Conservation (phyloP, 2,888 invertebrate genomes). For the Ellobium chinense region DNA sequence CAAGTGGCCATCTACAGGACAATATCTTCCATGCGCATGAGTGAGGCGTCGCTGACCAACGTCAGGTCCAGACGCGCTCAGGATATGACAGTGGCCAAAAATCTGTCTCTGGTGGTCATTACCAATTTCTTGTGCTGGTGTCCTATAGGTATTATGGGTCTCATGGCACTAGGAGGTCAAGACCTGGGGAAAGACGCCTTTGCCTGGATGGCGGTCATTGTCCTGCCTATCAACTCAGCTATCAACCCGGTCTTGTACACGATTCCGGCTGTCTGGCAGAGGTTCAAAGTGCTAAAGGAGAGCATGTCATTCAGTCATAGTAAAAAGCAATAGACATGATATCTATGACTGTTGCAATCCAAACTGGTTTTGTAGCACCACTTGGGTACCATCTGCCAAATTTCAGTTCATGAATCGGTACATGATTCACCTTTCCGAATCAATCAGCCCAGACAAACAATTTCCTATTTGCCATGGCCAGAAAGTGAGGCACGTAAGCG, state of each 20-base stretch:
- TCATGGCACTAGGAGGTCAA: background rate
- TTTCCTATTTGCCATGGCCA: no score
- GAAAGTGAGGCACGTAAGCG: no score
- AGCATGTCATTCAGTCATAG: no score
- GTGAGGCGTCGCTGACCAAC: background rate
- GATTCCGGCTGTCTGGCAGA: no score
- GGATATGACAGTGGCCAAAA: slow-evolving; percentile 62
- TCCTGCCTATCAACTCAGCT: slow-evolving; percentile 9
- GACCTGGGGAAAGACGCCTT: background rate
- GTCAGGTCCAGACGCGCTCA: slow-evolving; percentile 46
- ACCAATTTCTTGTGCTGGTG: slow-evolving; percentile 72
- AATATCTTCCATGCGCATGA: slow-evolving; percentile 1
- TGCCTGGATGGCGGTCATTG: slow-evolving; percentile 1
- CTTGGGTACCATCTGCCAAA: no score
- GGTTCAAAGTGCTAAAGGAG: no score
- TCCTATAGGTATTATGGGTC: slow-evolving; percentile 54
- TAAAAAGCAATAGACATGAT: no score
- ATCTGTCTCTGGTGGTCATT: slow-evolving; percentile 69
- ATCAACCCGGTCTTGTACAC: slow-evolving; percentile 9
- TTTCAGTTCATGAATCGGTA: no score
- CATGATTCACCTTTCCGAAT: no score
- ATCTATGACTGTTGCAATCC: no score
- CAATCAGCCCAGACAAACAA: no score
- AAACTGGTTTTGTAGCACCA: no score
- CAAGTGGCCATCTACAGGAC: background rate